Conservation (phyloP, 2,888 invertebrate species). For the Eretmocerus hayati region DNA sequence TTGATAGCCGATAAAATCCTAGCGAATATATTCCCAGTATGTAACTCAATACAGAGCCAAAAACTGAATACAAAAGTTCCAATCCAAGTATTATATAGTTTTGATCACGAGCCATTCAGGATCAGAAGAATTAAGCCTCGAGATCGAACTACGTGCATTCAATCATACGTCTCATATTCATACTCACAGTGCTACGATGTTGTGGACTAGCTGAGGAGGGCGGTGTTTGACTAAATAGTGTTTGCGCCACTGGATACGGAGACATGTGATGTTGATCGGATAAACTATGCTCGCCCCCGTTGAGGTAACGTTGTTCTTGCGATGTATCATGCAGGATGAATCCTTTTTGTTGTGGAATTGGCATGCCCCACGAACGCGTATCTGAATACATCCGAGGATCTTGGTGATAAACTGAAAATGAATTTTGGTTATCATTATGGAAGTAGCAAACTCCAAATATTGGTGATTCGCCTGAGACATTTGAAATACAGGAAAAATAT, state of each 20-base stretch:
- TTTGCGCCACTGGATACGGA: conserved; percentile 47
- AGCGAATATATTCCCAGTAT: too few relatives aligned
- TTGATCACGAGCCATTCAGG: too few relatives aligned
- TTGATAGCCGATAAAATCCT: too few relatives aligned
- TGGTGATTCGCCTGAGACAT: background rate
- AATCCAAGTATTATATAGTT: too few relatives aligned
- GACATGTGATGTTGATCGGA: conserved; percentile 49
- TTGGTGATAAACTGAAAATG: conserved; percentile 36
- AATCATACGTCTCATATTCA: background rate
- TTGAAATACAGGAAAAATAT: background rate
- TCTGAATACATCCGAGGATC: conserved; percentile 43
- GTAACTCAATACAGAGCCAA: too few relatives aligned
- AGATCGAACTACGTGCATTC: background rate
- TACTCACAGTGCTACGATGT: conserved; percentile 51
- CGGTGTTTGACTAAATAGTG: conserved; percentile 49
- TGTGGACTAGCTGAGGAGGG: conserved; percentile 60
- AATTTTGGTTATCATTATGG: too few relatives aligned
- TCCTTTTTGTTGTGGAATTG: conserved; percentile 51
- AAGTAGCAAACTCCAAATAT: too few relatives aligned
- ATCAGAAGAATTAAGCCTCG: too few relatives aligned
- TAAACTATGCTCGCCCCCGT: conserved; percentile 58
- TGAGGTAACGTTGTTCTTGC: conserved; percentile 55
- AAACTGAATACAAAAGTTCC: too few relatives aligned
- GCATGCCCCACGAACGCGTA: conserved; percentile 40
- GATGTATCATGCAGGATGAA: conserved; percentile 58